Conservation (phyloP, 2,113 vertebrate species). For the Hoplias malabaricus region DNA sequence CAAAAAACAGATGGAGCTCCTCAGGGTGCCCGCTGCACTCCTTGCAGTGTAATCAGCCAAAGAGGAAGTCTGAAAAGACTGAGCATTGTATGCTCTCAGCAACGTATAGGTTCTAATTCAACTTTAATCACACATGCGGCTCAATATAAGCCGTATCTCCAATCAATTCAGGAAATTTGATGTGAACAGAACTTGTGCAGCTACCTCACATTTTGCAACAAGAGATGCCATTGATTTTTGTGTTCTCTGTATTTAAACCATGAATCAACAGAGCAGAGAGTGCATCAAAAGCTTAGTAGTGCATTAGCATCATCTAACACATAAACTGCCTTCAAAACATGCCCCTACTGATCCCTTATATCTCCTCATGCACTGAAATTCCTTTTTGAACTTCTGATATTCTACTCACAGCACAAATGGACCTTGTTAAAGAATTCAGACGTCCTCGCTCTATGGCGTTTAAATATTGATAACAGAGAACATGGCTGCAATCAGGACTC, state of each 20-base stretch:
- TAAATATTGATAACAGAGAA: slow-evolving; percentile 43
- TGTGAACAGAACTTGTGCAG: background rate
- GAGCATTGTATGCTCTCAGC: background rate
- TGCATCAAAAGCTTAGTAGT: slow-evolving; percentile 34
- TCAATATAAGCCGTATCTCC: background rate
- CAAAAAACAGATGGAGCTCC: slow-evolving; percentile 42
- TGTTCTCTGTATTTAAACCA: slow-evolving; percentile 31
- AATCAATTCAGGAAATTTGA: slow-evolving; percentile 22
- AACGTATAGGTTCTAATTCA: background rate
- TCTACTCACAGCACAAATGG: slow-evolving; percentile 18
- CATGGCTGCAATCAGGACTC: slow-evolving; percentile 36
- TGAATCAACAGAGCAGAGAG: slow-evolving; percentile 46
- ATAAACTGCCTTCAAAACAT: slow-evolving; percentile 23
- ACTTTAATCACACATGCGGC: background rate
- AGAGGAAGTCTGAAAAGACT: background rate
- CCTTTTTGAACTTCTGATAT: slow-evolving; percentile 33
- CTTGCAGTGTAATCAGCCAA: background rate
- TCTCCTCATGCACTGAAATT: slow-evolving; percentile 24
- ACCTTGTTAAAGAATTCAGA: slow-evolving; percentile 37
- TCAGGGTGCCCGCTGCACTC: slow-evolving; percentile 15
- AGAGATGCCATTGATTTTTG: slow-evolving; percentile 40
- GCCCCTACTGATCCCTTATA: slow-evolving; percentile 28
- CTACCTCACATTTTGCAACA: slow-evolving; percentile 27
- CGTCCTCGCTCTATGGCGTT: slow-evolving; percentile 21
- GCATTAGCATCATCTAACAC: slow-evolving; percentile 32